A percentile compares a stretch with the other conserved stretches of the same genome.
Conservation (phyloP, 2,888 invertebrate genomes). For the Crioceris asparagi region DNA sequence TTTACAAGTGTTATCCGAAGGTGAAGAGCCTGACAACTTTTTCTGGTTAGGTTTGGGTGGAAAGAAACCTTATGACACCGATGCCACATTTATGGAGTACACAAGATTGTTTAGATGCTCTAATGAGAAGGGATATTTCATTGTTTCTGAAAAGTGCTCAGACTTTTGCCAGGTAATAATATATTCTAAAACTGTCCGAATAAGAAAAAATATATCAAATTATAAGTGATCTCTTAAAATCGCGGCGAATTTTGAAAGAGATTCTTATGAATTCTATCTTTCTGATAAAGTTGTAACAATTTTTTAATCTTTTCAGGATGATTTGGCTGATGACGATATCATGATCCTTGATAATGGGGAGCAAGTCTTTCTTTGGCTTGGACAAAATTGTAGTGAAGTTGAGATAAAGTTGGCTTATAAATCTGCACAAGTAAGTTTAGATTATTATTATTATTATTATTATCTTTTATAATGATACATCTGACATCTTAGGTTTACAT, state of each 20-base stretch:
- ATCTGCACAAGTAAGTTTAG: conserved; percentile 75
- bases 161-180: conserved; percentile 94
- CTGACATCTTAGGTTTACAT: conserved; percentile 72
- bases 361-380: conserved; percentile 96
- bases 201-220: too few species aligned
- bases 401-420: conserved; percentile 98
- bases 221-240: too few species aligned
- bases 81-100: conserved; percentile 85
- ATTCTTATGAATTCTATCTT: too few species aligned
- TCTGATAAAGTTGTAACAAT: too few species aligned
- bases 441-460: not conserved
- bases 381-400: conserved; percentile 93
- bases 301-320: conserved; percentile 69
- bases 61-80: conserved; percentile 76
- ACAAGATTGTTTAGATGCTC: conserved; percentile 95
- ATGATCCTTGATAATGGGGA: conserved; percentile 99
- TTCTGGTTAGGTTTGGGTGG: conserved; percentile 94
- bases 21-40: conserved; percentile 96
- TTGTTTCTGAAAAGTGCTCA: conserved; percentile 96
- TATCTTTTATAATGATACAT: not conserved
- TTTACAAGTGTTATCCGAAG: conserved; percentile 75
- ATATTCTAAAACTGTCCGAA: too few species aligned
- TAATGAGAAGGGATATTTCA: conserved; percentile 98
- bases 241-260: too few species aligned
- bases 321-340: conserved; percentile 97